phyloP scores from a whole-genome alignment of 2,888 invertebrate species.

The Cephus pulcher region DNA sequence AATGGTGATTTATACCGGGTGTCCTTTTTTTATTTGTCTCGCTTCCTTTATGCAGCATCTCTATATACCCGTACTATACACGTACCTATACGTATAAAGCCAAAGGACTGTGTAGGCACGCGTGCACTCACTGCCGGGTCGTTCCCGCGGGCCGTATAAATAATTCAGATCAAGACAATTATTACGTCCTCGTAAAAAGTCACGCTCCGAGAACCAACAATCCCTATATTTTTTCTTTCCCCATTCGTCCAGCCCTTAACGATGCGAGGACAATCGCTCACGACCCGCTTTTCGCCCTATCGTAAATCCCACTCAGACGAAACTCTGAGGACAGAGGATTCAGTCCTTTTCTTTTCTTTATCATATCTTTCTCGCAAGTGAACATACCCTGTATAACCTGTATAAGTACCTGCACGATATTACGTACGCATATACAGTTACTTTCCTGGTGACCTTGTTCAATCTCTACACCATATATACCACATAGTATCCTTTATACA shows the following conservation, averaged over 20 bases:
- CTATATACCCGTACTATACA: background rate
- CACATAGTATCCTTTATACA: background rate
- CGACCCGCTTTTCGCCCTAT: background rate
- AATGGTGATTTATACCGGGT: conserved; percentile 4
- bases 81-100: background rate
- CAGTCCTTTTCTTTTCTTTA: background rate
- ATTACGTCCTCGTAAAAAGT: conserved; percentile 9
- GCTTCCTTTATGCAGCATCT: background rate
- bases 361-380: background rate
- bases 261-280: background rate
- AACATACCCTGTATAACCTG: background rate
- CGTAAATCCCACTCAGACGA: background rate
- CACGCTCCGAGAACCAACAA: background rate
- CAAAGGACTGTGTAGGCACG: conserved; percentile 1
- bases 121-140: background rate
- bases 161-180: conserved; percentile 6
- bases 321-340: background rate
- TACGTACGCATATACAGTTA: background rate
- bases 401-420: too few species aligned
- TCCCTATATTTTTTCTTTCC: background rate
- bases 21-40: background rate
- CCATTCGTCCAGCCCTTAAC: background rate
- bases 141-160: background rate
- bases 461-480: background rate
- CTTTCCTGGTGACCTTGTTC: background rate